Conservation (phyloP, 1,140 invertebrate species). For the Habropoda laboriosa region DNA sequence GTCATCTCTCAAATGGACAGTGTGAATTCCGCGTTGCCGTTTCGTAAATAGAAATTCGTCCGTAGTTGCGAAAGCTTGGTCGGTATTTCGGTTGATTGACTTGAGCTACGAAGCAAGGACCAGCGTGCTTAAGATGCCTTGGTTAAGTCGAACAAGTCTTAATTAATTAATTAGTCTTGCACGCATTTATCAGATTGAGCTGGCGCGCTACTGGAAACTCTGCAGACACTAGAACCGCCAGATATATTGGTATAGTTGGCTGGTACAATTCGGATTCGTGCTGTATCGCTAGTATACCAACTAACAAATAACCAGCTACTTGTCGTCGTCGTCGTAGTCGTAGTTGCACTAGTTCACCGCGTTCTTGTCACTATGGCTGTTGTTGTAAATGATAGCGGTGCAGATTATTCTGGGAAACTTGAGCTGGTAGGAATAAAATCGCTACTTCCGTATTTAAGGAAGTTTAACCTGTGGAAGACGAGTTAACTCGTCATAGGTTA, state of each 20-base stretch:
- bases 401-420: conserved; percentile 53
- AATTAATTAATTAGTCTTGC: conserved; percentile 79
- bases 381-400: conserved; percentile 27
- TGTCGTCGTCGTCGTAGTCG: conserved; percentile 13
- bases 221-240: conserved; percentile 60
- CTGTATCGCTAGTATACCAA: conserved; percentile 60
- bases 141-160: conserved; percentile 61
- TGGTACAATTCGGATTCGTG: conserved; percentile 70
- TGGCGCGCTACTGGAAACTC: conserved; percentile 62
- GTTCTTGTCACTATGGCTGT: conserved; percentile 46
- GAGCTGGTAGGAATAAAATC: conserved; percentile 31
- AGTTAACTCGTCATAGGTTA: no score
- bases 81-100: neutral
- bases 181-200: conserved; percentile 74
- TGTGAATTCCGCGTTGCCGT: neutral
- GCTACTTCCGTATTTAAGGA: conserved; percentile 32
- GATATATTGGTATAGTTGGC: conserved; percentile 76
- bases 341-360: neutral
- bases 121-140: conserved; percentile 23
- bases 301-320: conserved; percentile 69
- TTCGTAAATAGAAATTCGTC: conserved; percentile 29
- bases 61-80: neutral
- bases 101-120: conserved; percentile 36
- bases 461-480: no score
- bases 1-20: neutral